These are phyloP conservation scores for Caenorhabditis tropicalis DNA, from an alignment of 1,140 invertebrate genomes.

Conservation along the genomic window DNA sequence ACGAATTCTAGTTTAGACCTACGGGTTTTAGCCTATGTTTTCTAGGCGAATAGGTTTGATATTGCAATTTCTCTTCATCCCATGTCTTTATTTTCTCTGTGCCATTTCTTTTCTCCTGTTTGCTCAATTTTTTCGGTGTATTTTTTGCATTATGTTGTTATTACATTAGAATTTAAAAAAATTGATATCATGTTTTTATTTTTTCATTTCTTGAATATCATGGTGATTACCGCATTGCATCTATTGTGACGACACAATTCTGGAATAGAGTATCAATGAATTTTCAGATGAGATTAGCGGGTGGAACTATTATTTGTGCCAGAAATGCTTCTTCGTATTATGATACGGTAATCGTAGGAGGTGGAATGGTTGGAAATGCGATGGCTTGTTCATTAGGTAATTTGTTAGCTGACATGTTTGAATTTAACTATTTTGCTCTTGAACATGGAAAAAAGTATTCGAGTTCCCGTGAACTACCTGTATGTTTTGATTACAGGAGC, in stretches of 20 bases:
- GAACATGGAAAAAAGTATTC: too few species aligned
- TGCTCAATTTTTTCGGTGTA: not conserved
- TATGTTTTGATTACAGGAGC: conserved; percentile 32
- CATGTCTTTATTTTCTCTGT: not conserved
- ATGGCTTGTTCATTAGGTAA: conserved; percentile 58
- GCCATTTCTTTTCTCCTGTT: not conserved
- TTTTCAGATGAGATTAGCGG: not conserved
- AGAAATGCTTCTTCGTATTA: conserved; percentile 48
- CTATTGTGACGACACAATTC: too few species aligned
- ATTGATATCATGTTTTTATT: too few species aligned
- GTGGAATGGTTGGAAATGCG: conserved; percentile 77
- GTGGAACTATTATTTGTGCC: not conserved
- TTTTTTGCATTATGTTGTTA: not conserved
- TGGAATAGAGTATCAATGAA: too few species aligned
- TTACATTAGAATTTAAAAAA: too few species aligned
- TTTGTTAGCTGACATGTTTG: too few species aligned
- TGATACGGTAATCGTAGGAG: conserved; percentile 57
- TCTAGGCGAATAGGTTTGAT: not conserved
- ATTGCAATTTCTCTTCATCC: not conserved
- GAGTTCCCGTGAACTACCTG: too few species aligned
- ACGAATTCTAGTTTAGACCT: not conserved
- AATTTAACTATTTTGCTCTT: too few species aligned
- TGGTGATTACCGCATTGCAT: too few species aligned
- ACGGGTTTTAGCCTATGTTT: not conserved
- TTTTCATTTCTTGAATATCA: too few species aligned